Conservation (phyloP, 2,113 vertebrate species). For the Theristicus caerulescens region DNA sequence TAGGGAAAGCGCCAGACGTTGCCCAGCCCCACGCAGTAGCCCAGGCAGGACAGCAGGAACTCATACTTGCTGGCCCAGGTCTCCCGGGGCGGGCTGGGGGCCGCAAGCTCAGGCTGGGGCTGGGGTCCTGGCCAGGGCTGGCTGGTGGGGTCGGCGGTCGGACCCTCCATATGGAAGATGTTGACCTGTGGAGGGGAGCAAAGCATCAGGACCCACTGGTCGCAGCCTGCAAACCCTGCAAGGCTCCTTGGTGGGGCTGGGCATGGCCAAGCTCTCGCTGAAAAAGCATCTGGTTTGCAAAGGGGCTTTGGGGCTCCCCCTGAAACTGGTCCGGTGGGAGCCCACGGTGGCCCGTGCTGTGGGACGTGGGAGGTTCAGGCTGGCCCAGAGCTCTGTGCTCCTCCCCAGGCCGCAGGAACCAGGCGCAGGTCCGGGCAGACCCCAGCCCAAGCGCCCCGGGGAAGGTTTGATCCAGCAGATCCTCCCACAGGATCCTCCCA, state of each 20-base stretch:
- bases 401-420: neutral
- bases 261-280: rapidly evolving
- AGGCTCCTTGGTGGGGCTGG: neutral
- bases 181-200: neutral
- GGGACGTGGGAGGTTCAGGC: neutral
- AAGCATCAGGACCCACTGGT: neutral
- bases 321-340: neutral
- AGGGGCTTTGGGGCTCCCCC: neutral
- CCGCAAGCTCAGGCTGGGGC: neutral
- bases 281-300: neutral
- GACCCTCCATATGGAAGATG: conserved; percentile 55
- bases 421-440: neutral
- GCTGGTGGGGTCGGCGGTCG: neutral
- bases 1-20: conserved; percentile 96
- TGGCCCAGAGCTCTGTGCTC: neutral
- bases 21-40: conserved; percentile 90
- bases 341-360: neutral
- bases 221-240: neutral
- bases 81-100: neutral
- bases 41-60: conserved; percentile 85
- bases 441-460: neutral
- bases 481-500: neutral
- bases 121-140: neutral
- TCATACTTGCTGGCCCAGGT: conserved; percentile 81
- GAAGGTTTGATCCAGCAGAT: neutral